phyloP scores from a whole-genome alignment of 2,888 invertebrate genomes.

The Disparrhopalites patrizii region DNA sequence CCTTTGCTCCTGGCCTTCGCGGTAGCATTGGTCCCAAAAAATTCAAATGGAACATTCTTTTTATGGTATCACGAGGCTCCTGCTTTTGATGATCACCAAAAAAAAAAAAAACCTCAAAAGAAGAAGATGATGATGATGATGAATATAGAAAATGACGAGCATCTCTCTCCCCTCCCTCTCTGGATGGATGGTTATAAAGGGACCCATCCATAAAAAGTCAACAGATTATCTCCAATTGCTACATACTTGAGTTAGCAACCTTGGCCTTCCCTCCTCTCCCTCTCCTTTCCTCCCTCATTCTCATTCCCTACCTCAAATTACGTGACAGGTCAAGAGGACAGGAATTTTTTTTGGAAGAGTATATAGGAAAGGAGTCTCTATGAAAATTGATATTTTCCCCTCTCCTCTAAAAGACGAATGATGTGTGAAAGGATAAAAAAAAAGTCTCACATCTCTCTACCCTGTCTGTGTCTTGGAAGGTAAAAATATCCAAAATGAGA shows the following conservation, averaged over 20 bases:
- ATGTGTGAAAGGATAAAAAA: slow-evolving; percentile 35
- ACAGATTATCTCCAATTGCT: slow-evolving; percentile 14
- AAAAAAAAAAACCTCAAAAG: neutral
- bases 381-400: slow-evolving; percentile 49
- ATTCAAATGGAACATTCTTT: too few relatives aligned
- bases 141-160: slow-evolving; percentile 11
- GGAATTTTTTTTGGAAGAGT: too few relatives aligned
- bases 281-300: neutral
- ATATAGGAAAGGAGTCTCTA: too few relatives aligned
- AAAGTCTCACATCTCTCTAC: slow-evolving; percentile 1
- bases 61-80: too few relatives aligned
- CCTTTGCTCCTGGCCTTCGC: too few relatives aligned
- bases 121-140: neutral
- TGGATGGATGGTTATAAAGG: too few relatives aligned
- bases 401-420: slow-evolving; percentile 37
- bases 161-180: too few relatives aligned
- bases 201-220: slow-evolving; percentile 26
- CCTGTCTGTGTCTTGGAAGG: slow-evolving; percentile 11
- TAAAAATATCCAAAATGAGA: too few relatives aligned
- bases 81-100: too few relatives aligned
- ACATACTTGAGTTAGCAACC: slow-evolving; percentile 9
- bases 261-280: slow-evolving; percentile 10
- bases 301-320: slow-evolving; percentile 22
- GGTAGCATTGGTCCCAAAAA: too few relatives aligned
- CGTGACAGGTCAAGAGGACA: slow-evolving; percentile 43